A percentile compares a stretch with the other conserved stretches of the same genome.
Evolutionary conservation across 1,140 invertebrate genomes (phyloP).

Genomic region (Calycopis cecrops): DNA sequence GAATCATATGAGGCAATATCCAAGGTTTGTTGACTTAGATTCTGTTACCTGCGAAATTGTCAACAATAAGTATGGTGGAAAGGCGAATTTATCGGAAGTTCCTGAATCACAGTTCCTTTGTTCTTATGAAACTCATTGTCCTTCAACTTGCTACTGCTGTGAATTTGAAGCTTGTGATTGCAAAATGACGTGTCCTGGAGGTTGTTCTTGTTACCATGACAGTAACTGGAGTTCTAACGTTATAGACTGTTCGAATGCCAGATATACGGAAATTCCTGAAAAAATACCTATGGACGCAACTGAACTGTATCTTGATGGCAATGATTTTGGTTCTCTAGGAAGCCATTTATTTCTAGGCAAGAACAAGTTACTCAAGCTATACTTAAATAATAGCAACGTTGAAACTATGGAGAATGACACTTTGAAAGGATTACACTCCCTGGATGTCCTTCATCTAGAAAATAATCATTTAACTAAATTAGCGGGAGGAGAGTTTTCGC

Average conservation of each 20-base stretch:
- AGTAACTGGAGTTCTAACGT: conserved; percentile 92
- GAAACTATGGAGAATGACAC: conserved; percentile 86
- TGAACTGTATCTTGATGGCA: conserved; percentile 91
- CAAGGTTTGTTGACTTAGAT: conserved; percentile 88
- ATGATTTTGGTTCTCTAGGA: conserved; percentile 84
- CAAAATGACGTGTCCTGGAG: conserved; percentile 91
- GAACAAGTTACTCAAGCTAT: conserved; percentile 88
- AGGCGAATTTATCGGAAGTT: conserved; percentile 84
- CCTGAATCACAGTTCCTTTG: conserved; percentile 90
- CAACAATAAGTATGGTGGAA: conserved; percentile 87
- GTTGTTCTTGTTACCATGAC: conserved; percentile 92
- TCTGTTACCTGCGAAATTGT: conserved; percentile 87
- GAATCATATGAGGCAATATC: conserved; percentile 83
- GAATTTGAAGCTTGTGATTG: conserved; percentile 94
- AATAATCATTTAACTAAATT: conserved; percentile 85
- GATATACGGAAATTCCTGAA: conserved; percentile 83
- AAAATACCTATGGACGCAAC: conserved; percentile 93
- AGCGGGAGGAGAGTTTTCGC: conserved; percentile 85
- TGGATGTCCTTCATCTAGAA: conserved; percentile 87
- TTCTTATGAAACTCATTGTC: conserved; percentile 90
- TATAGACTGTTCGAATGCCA: conserved; percentile 87
- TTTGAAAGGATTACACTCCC: conserved; percentile 86
- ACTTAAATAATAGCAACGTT: conserved; percentile 89
- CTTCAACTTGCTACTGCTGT: conserved; percentile 91
- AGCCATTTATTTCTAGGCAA: conserved; percentile 92